Conservation (phyloP, 2,113 vertebrate species). For the Mionectes macconnelli region DNA sequence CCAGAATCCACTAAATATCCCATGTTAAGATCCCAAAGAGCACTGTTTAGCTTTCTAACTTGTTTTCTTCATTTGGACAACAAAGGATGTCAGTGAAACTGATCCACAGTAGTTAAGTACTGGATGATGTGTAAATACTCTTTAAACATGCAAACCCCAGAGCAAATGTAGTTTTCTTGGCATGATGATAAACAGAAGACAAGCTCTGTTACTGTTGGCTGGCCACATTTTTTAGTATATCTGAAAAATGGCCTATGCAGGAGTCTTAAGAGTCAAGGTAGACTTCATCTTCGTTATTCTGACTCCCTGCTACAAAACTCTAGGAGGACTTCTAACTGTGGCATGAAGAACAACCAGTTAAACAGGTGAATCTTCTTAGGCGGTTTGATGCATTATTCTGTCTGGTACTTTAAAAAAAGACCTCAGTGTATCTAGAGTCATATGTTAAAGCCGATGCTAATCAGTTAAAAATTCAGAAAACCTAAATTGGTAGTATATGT, state of each 20-base stretch:
- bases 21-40: neutral
- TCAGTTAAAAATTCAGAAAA: neutral
- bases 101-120: neutral
- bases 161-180: neutral
- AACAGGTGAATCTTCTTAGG: neutral
- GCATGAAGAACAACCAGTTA: neutral
- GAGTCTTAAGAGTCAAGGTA: neutral
- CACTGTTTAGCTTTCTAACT: neutral
- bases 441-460: neutral
- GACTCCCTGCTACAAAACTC: neutral
- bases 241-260: neutral
- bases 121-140: neutral
- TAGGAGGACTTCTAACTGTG: neutral
- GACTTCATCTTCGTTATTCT: neutral
- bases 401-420: neutral
- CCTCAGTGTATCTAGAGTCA: rapidly evolving
- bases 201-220: neutral
- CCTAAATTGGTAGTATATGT: rapidly evolving
- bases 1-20: neutral
- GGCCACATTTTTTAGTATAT: neutral
- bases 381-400: neutral
- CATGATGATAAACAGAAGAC: neutral
- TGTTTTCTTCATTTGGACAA: neutral
- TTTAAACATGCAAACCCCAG: neutral
- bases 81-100: neutral